A percentile compares a stretch with the other conserved stretches of the same genome.
phyloP scores from a whole-genome alignment of 2,113 vertebrate genomes.

The Pituophis catenifer region DNA sequence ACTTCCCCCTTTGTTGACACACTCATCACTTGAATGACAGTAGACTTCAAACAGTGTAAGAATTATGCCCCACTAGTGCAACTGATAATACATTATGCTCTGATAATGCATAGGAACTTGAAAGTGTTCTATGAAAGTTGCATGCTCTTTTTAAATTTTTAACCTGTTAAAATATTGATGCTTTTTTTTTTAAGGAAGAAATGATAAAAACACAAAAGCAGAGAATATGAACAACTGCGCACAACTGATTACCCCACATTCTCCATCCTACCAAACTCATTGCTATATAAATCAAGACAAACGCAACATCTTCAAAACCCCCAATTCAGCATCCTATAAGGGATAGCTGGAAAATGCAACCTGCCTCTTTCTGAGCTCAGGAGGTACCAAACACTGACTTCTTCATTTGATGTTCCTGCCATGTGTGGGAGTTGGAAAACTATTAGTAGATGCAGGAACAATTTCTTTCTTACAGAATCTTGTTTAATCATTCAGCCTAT shows the following conservation, averaged over 20 bases:
- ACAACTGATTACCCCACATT: neutral
- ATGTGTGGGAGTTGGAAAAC: slow-evolving; percentile 48
- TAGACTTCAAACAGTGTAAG: neutral
- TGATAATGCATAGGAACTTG: neutral
- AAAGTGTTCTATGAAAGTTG: neutral
- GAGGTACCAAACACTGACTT: slow-evolving; percentile 35
- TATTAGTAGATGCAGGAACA: slow-evolving; percentile 51
- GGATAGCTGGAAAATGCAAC: slow-evolving; percentile 32
- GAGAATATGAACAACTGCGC: neutral
- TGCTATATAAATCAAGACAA: neutral
- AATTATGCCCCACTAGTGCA: neutral
- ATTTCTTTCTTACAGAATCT: slow-evolving; percentile 48
- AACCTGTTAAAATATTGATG: neutral
- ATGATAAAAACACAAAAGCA: neutral
- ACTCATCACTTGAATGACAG: neutral
- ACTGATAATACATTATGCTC: neutral
- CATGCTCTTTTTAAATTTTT: neutral
- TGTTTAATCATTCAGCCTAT: slow-evolving; percentile 70
- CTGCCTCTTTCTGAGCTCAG: slow-evolving; percentile 52
- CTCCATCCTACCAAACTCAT: too few species aligned
- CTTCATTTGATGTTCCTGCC: slow-evolving; percentile 41
- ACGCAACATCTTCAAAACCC: neutral
- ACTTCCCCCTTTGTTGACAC: neutral
- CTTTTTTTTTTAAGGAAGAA: neutral
- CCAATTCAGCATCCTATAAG: neutral